A percentile compares a stretch with the other conserved stretches of the same genome.
These are phyloP conservation scores for Sinopyrophorus schimmeli DNA, from an alignment of 2,888 invertebrate species.

Conservation along the genomic window DNA sequence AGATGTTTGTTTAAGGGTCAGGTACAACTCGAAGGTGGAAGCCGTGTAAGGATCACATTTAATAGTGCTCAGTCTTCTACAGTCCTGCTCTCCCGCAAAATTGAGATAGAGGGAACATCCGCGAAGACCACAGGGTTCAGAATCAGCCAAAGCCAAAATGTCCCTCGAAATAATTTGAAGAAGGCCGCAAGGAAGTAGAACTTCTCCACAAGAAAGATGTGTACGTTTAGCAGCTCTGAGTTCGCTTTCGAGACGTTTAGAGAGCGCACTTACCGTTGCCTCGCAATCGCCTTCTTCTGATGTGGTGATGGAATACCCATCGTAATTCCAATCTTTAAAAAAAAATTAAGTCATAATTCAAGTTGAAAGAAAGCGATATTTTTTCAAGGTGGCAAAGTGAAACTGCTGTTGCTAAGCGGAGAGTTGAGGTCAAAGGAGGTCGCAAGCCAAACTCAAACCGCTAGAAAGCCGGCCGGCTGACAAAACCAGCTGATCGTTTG, in stretches of 20 bases:
- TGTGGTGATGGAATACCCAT: conserved; percentile 40
- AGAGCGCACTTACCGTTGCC: conserved; percentile 65
- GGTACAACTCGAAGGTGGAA: conserved; percentile 86
- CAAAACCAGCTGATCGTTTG: conserved; percentile 31
- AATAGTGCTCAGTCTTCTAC: conserved; percentile 75
- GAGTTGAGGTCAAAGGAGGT: conserved; percentile 31
- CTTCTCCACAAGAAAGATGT: conserved; percentile 82
- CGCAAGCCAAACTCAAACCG: conserved; percentile 27
- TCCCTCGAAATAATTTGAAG: conserved; percentile 78
- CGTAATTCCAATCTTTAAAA: conserved; percentile 51
- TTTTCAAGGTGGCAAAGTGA: conserved; percentile 28
- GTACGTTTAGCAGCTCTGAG: conserved; percentile 79
- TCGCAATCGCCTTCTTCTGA: conserved; percentile 53
- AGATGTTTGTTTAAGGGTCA: conserved; percentile 83
- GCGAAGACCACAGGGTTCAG: conserved; percentile 86
- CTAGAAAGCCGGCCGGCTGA: conserved; percentile 35
- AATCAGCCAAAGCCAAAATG: conserved; percentile 80
- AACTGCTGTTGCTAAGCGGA: conserved; percentile 34
- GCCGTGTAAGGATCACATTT: conserved; percentile 84
- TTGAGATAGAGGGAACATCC: conserved; percentile 84
- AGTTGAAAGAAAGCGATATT: conserved; percentile 24
- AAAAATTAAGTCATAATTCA: conserved; percentile 13
- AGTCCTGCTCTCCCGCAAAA: conserved; percentile 70
- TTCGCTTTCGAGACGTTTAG: conserved; percentile 76
- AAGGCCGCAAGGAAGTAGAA: conserved; percentile 81